phyloP scores from a whole-genome alignment of 2,797 vertebrate genomes.

The Podargus strigoides region DNA sequence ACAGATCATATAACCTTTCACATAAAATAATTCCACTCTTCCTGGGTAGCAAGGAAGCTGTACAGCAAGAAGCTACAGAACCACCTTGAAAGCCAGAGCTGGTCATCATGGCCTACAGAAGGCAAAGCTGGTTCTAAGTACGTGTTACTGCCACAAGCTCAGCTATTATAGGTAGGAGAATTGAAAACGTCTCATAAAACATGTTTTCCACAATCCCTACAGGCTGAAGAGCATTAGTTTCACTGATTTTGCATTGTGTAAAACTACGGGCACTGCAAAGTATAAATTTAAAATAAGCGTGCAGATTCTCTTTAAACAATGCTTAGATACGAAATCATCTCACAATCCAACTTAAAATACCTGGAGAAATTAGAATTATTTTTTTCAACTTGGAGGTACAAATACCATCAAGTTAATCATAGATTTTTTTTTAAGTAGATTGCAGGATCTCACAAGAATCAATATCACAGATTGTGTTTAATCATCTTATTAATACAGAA shows the following conservation, averaged over 20 bases:
- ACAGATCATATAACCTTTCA: not conserved
- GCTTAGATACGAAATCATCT: not conserved
- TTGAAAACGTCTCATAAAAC: not conserved
- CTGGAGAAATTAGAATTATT: not conserved
- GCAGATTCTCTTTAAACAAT: not conserved
- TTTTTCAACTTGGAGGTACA: not conserved
- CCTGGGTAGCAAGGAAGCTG: not conserved
- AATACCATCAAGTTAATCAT: not conserved
- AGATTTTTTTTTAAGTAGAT: not conserved
- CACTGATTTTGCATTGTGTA: not conserved
- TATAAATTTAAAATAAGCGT: not conserved
- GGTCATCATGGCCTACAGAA: not conserved
- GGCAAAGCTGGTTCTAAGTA: not conserved
- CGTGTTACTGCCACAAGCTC: not conserved
- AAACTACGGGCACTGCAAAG: not conserved
- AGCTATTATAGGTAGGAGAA: not conserved
- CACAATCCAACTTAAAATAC: not conserved
- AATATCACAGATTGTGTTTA: not conserved
- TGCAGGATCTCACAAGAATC: not conserved
- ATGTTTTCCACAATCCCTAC: not conserved
- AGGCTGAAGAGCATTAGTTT: not conserved
- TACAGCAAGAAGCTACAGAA: not conserved
- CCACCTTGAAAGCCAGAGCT: not conserved
- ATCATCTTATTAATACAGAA: not conserved
- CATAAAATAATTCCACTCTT: not conserved